A percentile compares a stretch with the other conserved stretches of the same genome.
phyloP scores from a whole-genome alignment of 2,113 vertebrate species.

The Indicator indicator region DNA sequence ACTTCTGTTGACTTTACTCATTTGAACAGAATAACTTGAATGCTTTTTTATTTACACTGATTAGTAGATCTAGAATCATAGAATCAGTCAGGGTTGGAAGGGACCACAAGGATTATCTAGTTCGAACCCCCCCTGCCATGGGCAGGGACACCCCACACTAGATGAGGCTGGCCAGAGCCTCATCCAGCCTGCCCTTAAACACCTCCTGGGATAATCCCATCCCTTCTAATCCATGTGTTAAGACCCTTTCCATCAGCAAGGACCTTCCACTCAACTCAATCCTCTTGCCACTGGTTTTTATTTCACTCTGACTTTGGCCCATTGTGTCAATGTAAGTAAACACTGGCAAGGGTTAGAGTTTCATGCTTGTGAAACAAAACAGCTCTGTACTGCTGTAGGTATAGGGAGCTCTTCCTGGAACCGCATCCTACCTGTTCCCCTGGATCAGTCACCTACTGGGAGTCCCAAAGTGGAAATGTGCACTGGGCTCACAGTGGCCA shows the following conservation, averaged over 20 bases:
- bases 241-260: background rate
- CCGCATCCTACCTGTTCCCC: background rate
- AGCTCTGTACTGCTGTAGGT: background rate
- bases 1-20: background rate
- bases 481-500: background rate
- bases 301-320: background rate
- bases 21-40: background rate
- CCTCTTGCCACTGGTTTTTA: background rate
- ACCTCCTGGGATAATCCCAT: background rate
- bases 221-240: background rate
- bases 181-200: too few species aligned
- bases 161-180: too few species aligned
- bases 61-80: background rate
- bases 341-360: background rate
- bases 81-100: too few species aligned
- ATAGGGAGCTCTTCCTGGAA: background rate
- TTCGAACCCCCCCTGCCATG: too few species aligned
- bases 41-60: background rate
- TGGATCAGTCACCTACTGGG: background rate
- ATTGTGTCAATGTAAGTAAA: background rate
- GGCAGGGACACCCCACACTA: too few species aligned
- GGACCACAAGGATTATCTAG: too few species aligned
- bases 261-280: background rate
- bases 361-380: background rate
- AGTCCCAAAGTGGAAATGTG: background rate